Base-by-base conservation (phyloP, 2,113 vertebrate genomes). In the Sapajus apella region DNA sequence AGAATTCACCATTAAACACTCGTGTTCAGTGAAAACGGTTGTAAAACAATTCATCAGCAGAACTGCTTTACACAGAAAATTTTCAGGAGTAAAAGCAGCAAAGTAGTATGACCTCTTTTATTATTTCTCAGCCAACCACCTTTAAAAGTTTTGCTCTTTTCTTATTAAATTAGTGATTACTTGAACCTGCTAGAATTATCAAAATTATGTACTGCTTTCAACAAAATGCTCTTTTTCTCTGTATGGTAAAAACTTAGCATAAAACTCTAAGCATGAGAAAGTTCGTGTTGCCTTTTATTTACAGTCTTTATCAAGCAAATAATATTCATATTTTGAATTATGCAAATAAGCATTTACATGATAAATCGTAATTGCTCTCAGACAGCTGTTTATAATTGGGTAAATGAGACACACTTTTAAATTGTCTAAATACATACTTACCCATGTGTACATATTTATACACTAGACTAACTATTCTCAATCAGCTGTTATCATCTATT, bases 321-420 rank as follows among this genome's bases (percentile, higher is more conserved):
- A 97, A 97, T 97, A 98, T 98, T 98, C 97, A 98, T 97, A 98
- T 98, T 98, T 98, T 97, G 94, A 98, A 98, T 98, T 98, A 98
- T 98, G 97, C 96, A 98, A 98, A 98, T 98, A 97, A 98, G 96
- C 87, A 98, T 98, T 98, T 98, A 97, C 97, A 98, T 97, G 98
- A 97, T 98, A 98, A 98, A 97, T 97, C 94, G 17, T 98, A 98
- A 98, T 98, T 98, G 97, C 97, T 98, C 98, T 97, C 97, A 98
- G 96, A 97, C 98, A 98, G 98, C 98, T 98, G 97, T 98, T 98
- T 97, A 97, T 98, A 98, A 97, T 98, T 98, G 98, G 95, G 97
- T 97, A 98, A 98, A 98, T 97, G 98, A 98, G 98, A 97, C 87
- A 97, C 97, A 98, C 96, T 98, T 98, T 98, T 97, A 98, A 98